These are phyloP conservation scores for Buceros bicornis DNA, from an alignment of 2,797 vertebrate species.

Conservation along the genomic window DNA sequence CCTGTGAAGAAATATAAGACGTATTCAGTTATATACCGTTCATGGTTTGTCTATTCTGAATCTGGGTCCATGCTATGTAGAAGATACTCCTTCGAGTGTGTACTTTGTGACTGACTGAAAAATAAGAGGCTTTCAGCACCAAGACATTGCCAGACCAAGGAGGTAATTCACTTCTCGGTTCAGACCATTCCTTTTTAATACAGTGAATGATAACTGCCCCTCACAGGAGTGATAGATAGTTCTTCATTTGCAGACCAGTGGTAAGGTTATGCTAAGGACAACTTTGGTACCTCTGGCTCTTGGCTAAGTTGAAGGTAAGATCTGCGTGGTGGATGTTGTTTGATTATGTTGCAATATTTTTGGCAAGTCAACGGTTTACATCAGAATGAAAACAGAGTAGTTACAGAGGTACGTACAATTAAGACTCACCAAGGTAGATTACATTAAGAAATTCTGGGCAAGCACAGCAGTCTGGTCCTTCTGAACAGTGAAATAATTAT, in stretches of 20 bases:
- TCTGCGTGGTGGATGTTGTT: neutral
- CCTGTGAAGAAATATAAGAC: neutral
- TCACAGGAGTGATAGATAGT: neutral
- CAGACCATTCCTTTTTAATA: neutral
- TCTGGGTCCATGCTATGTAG: neutral
- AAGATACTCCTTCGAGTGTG: neutral
- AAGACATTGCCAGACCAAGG: neutral
- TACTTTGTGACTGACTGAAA: neutral
- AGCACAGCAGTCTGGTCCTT: slow-evolving; percentile 23
- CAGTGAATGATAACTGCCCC: neutral
- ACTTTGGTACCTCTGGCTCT: neutral
- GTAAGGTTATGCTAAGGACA: neutral
- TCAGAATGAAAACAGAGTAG: neutral
- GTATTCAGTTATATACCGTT: neutral
- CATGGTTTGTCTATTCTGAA: neutral
- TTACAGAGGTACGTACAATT: neutral
- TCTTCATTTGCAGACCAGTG: neutral
- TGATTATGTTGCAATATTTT: neutral
- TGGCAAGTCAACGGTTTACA: neutral
- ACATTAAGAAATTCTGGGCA: slow-evolving; percentile 54
- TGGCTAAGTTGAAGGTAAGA: neutral
- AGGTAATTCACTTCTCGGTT: neutral
- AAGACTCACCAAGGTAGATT: neutral
- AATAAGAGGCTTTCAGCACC: neutral
- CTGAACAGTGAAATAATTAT: slow-evolving; percentile 14